Base-by-base conservation (phyloP, 2,113 vertebrate species). In the Tupaia chinensis region DNA sequence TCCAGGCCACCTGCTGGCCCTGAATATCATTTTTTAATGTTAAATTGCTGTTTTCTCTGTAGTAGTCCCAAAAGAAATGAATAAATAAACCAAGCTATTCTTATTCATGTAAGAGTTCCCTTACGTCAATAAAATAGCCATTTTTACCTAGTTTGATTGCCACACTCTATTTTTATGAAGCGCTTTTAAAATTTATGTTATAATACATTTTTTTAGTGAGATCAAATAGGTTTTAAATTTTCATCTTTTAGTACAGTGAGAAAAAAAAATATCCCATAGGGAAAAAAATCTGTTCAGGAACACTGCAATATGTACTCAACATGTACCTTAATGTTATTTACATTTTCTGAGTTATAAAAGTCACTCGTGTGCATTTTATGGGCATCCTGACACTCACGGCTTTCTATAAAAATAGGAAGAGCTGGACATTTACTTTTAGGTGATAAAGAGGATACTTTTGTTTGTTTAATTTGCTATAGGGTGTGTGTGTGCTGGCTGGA, bases 1-100 rank as follows among this genome's bases (percentile, higher is more conserved):
- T 44, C 44, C 44, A 44, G 44, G 44, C 44, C 44, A 44, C 44
- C 44, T 44, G 44, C 44, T 44, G 44, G 44, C 3, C 44, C 44
- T 44, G 44, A 92, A 27, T 65, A 32, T 56, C 32, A 66, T 87
- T 93, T 94, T 84, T 69, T 85, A 73, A 74, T 66, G 81, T 94
- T 87, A 94, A 93, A 90, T 69, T 93, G 72, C 32, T 93, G n/a
- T 16, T 58, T 91, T 69, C 63, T 94, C 79, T 91, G 94, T 79
- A 85, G 13, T 8, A 27, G 16, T 70, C 70, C 61, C 82, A 61
- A 93, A 91, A 77, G 88, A 95, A 32, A 74, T 69, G 65, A 73
- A 11, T 70, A 78, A 91, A 73, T 79, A 91, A 81, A 78, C 14
- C 27, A 76, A 14, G 60, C 9, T 88, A 20, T 60, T n/a, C 80